Evolutionary conservation across 2,113 vertebrate genomes (phyloP), one percentile per base, ranked within the genome.

Genomic region (Petrocephalus zakoni): DNA sequence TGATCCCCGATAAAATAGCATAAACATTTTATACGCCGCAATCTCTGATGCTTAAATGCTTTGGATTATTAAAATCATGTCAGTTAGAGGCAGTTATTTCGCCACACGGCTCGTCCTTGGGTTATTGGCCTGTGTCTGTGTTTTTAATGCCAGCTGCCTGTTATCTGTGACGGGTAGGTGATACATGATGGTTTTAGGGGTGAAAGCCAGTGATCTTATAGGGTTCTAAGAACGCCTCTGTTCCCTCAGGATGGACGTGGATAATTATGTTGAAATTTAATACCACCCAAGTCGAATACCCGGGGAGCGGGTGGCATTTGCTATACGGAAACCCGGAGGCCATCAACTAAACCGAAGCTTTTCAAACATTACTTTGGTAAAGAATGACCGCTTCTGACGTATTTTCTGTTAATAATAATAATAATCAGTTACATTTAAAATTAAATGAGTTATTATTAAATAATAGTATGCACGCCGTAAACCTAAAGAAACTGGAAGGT

Each of bases 201-300:
- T 93, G 93, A 91, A 95, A 78, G 8, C 47, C 81, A 92, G 86
- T 91, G 83, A 64, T 64, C 25, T 22, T 85, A 56, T 53, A 64
- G 87, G 53, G 87, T 86, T 87, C 91, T 17, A 15, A 84, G 84
- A 53, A 47, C 55, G 51, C 55, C 8, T 53, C 49, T 22, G 46
- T 87, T 68, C 86, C 61, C 25, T 58, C 53, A 37, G 51, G 25
- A 55, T 55, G 25, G 51, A 22, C 25, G 51, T 52, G 84, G 51
- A 46, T 47, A 84, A 55, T 61, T 81, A 46, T n/a, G 64, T 1
- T 47, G 9, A 55, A 55, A 64, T 53, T 53, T 52, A 85, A 51
- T 85, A 10, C 88, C 88, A 88, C 56, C 81, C 56, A 88, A 64
- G 88, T 88, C 13, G 88, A 21, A 55, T 15, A 11, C 7, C 17